Base-by-base conservation (phyloP, 2,797 vertebrate species). In the Xiphorhynchus erythropygius region DNA sequence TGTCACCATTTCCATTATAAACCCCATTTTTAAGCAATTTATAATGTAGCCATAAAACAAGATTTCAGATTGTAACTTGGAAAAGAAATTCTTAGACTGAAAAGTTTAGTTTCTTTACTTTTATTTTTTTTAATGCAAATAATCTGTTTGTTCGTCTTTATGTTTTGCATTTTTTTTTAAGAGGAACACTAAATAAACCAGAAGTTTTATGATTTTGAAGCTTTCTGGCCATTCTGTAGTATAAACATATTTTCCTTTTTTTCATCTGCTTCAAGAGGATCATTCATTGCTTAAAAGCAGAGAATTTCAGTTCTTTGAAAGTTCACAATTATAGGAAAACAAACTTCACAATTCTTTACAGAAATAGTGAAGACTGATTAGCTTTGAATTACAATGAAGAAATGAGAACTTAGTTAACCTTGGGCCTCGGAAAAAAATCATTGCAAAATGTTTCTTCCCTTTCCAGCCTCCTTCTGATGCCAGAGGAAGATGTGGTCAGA, bases 1-100 rank as follows among this genome's bases (percentile, higher is more conserved):
- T 97, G 95, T 97, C 97, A 97, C 93, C 87, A 83, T 97, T 96
- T 96, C 91, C 95, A 95, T 97, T 94, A 97, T 96, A 96, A 96
- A 92, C 35, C 24, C 53, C 89, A 92, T 96, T 97, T 96, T 97
- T 90, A 73, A 96, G 77, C 89, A 91, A 94, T 95, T 96, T 95
- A 93, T 92, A 94, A 94, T 67, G 87, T 88, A 91, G 65, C 74
- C 46, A 37, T 88, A 96, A 93, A 96, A 94, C 87, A 96, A 41
- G 71, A 96, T 93, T 70, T 93, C 96, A 92, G 94, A 94, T 88
- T 96, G 91, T 93, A 96, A 70, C 59, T 96, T 97, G 93, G 85
- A 87, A 93, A 91, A 73, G 18, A 94, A 74, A 80, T 89, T 87
- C 63, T 90, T 67, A 90, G 94, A 90, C 64, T 9, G 15, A 93